Conservation (phyloP, 2,888 invertebrate genomes). For the Germaria angustata region DNA sequence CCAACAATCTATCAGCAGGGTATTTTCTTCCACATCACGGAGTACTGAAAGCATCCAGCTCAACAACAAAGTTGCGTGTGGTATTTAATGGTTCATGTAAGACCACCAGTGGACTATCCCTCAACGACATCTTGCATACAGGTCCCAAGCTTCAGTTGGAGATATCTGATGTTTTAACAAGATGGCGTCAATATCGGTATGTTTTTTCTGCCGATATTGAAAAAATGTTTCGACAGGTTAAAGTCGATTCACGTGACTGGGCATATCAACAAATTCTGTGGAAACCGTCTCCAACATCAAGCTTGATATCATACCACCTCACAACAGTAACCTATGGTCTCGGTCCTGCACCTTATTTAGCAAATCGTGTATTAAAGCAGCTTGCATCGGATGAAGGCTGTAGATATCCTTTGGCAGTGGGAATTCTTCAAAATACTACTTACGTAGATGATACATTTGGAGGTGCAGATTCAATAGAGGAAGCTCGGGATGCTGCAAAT, state of each 20-base stretch:
- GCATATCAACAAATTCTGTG: slow-evolving; percentile 14
- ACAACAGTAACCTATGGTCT: slow-evolving; percentile 33
- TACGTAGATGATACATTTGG: slow-evolving; percentile 51
- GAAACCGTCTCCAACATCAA: neutral
- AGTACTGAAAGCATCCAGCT: neutral
- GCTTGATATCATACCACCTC: neutral
- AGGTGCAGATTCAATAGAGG: slow-evolving; percentile 69
- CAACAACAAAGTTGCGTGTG: slow-evolving; percentile 27
- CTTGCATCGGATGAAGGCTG: slow-evolving; percentile 11
- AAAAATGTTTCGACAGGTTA: slow-evolving; percentile 44
- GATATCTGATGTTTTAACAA: slow-evolving; percentile 31
- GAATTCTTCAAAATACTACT: slow-evolving; percentile 20
- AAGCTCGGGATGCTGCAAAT: neutral
- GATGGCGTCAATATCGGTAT: slow-evolving; percentile 32
- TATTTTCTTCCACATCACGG: slow-evolving; percentile 37
- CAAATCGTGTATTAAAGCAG: slow-evolving; percentile 31
- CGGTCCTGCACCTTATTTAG: slow-evolving; percentile 11
- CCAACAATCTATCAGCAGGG: neutral
- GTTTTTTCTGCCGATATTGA: slow-evolving; percentile 44
- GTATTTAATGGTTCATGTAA: slow-evolving; percentile 45
- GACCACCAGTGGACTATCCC: slow-evolving; percentile 25
- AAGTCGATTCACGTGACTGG: slow-evolving; percentile 3
- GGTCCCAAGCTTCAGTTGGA: slow-evolving; percentile 34
- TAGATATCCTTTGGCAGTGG: slow-evolving; percentile 10
- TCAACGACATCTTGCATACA: slow-evolving; percentile 46